Conservation (phyloP, 2,888 invertebrate genomes). For the Zaprionus lineosus region DNA sequence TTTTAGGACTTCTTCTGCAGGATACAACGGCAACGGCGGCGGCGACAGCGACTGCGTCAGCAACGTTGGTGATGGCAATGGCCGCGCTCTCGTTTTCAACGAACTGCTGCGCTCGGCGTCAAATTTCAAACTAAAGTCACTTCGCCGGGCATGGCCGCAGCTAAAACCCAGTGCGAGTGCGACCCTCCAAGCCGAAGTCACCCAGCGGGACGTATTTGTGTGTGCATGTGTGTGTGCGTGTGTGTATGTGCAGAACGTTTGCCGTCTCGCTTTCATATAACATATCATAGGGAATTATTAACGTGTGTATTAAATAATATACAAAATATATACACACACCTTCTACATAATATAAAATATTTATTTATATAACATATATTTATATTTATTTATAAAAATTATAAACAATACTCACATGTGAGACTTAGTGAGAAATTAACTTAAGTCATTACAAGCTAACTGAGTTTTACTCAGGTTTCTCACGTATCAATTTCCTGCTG, state of each 20-base stretch:
- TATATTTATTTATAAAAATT: too few species aligned
- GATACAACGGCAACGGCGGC: slow-evolving; percentile 28
- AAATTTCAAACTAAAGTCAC: slow-evolving; percentile 75
- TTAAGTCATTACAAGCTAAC: too few species aligned
- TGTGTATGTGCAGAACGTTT: background rate
- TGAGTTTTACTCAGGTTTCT: background rate
- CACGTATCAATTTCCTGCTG: slow-evolving; percentile 15
- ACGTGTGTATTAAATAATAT: too few species aligned
- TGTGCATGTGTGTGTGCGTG: background rate
- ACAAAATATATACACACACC: too few species aligned
- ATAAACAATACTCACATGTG: too few species aligned
- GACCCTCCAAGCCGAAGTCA: slow-evolving; percentile 38
- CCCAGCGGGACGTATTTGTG: slow-evolving; percentile 33
- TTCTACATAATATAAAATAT: too few species aligned
- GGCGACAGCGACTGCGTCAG: slow-evolving; percentile 12
- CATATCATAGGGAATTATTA: too few species aligned
- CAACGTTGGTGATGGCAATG: slow-evolving; percentile 34
- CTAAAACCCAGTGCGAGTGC: slow-evolving; percentile 48
- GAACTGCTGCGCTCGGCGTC: slow-evolving; percentile 70
- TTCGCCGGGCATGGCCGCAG: slow-evolving; percentile 51
- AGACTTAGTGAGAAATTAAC: too few species aligned
- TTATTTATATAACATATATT: too few species aligned
- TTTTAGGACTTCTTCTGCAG: too few species aligned
- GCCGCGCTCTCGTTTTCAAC: slow-evolving; percentile 57
- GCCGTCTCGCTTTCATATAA: too few species aligned